These are phyloP conservation scores for Amphiprion percula DNA, from an alignment of 2,113 vertebrate species.

Conservation along the genomic window DNA sequence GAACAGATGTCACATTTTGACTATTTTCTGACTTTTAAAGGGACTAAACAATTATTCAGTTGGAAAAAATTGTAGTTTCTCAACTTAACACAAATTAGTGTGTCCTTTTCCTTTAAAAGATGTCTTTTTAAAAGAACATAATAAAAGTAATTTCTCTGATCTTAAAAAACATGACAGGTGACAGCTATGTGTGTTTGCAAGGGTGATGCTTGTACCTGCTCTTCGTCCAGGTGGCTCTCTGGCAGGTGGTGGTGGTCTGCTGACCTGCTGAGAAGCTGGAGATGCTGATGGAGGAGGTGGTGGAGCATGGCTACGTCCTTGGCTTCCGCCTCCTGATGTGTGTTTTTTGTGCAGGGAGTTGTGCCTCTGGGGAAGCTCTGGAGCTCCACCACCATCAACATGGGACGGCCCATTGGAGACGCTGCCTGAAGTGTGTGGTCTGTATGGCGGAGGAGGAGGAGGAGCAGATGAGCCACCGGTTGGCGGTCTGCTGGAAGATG, in stretches of 20 bases:
- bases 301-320: constrained; percentile 85
- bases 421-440: constrained; percentile 83
- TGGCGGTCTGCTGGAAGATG: constrained; percentile 85
- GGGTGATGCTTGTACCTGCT: constrained; percentile 67
- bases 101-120: no score
- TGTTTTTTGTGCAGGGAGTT: constrained; percentile 94
- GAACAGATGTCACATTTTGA: no score
- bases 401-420: constrained; percentile 90
- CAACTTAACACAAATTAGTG: no score
- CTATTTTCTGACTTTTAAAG: no score
- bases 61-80: no score
- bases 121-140: no score
- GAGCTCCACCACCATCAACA: constrained; percentile 87
- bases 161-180: no score
- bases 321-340: constrained; percentile 79
- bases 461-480: constrained; percentile 85
- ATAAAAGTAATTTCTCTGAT: no score
- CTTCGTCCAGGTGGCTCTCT: constrained; percentile 85
- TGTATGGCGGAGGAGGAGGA: constrained; percentile 89
- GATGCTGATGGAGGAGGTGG: constrained; percentile 80
- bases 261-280: constrained; percentile 68
- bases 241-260: constrained; percentile 83
- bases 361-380: constrained; percentile 94
- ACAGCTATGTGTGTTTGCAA: not conserved
- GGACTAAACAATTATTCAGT: no score